Percentiles rank a stretch among this genome's conserved stretches.
Conservation (phyloP, 2,113 vertebrate species). For the Triplophysa tibetana region DNA sequence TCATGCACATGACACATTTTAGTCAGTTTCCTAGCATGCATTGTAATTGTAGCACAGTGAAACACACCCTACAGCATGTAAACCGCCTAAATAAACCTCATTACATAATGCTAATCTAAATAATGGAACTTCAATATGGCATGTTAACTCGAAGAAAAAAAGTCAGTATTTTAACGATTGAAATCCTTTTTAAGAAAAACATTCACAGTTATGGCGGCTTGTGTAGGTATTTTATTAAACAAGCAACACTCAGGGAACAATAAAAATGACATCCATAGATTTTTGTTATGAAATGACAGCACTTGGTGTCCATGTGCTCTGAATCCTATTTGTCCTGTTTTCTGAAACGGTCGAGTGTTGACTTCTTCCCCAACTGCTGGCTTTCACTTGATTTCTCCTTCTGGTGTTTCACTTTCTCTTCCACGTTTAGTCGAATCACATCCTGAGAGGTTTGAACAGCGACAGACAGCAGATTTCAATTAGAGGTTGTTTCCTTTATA, state of each 20-base stretch:
- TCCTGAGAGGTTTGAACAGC: conserved; percentile 65
- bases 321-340: conserved; percentile 59
- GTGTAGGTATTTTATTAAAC: not conserved
- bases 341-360: conserved; percentile 83
- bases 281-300: not conserved
- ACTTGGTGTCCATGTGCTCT: not conserved
- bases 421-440: conserved; percentile 69
- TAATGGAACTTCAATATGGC: too few relatives aligned
- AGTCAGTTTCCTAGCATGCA: too few relatives aligned
- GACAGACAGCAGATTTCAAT: not conserved
- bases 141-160: too few relatives aligned
- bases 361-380: conserved; percentile 42
- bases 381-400: conserved; percentile 45
- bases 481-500: too few relatives aligned
- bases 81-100: too few relatives aligned
- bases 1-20: too few relatives aligned
- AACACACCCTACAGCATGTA: too few relatives aligned
- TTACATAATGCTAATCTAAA: too few relatives aligned
- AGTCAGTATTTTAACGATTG: too few relatives aligned
- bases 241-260: not conserved
- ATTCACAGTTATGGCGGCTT: not conserved
- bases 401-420: conserved; percentile 61
- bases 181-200: not conserved
- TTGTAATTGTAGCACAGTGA: too few relatives aligned
- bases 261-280: not conserved